Percentiles rank a stretch among this genome's conserved stretches.
Evolutionary conservation across 2,888 invertebrate genomes (phyloP).

Genomic region (Phyllotreta cruciferae): DNA sequence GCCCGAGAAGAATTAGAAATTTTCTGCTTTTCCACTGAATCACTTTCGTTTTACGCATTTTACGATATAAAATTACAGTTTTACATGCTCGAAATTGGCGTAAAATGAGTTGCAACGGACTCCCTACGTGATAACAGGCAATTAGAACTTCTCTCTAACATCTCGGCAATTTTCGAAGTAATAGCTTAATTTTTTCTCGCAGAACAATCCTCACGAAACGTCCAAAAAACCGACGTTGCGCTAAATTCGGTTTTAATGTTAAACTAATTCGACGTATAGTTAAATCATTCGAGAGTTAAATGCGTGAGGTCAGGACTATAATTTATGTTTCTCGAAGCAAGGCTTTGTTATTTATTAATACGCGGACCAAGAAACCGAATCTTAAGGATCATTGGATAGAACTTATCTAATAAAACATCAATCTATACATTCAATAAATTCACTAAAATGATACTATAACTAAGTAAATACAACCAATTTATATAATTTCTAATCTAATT

Average conservation of each 20-base stretch:
- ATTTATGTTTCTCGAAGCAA: constrained; percentile 46
- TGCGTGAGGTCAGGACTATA: constrained; percentile 49
- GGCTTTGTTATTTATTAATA: constrained; percentile 46
- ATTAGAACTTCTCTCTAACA: too few species aligned
- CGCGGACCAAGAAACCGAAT: constrained; percentile 22
- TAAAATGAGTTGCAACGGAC: not conserved
- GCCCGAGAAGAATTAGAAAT: constrained; percentile 50
- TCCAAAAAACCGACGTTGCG: constrained; percentile 21
- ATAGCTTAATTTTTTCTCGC: constrained; percentile 16
- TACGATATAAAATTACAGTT: constrained; percentile 1
- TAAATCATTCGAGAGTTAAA: constrained; percentile 41
- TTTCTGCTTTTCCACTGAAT: constrained; percentile 34
- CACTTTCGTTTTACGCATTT: constrained; percentile 15
- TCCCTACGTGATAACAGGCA: too few species aligned
- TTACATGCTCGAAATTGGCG: constrained; percentile 4
- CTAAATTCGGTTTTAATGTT: constrained; percentile 45
- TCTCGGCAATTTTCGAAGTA: constrained; percentile 1
- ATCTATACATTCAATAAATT: too few species aligned
- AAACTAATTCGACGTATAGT: constrained; percentile 41
- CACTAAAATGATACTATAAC: too few species aligned
- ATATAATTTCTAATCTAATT: too few species aligned
- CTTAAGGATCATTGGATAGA: not conserved
- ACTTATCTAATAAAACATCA: too few species aligned
- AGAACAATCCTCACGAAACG: constrained; percentile 14
- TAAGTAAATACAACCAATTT: too few species aligned